Base-by-base conservation (phyloP, 92 coral and sea anemone genomes). In the Blastomussa wellsi region DNA sequence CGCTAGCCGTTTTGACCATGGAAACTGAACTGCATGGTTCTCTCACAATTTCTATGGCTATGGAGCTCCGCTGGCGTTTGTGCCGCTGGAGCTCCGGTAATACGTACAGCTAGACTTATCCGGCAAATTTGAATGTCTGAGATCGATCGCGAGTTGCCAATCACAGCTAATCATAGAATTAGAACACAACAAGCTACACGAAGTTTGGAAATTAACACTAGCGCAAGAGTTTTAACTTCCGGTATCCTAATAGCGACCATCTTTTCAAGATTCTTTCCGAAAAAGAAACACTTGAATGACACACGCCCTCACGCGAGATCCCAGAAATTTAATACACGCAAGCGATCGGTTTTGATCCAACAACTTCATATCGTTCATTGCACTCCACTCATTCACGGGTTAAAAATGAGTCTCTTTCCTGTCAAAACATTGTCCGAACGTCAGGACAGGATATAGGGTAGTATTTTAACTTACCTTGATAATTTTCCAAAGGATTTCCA, bases 401-500 rank as follows among this genome's bases (percentile, higher is more conserved):
- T 28, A 67, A 35, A 67, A 28, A 19, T 29, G 19, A 67, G 22
- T 67, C 5, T 12, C 2, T 32, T 12, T 67, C 17, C 38, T 67
- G 26, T 1, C 24, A 55, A 52, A 52, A 17, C 60, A 28, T 2
- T 67, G 41, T 10, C 8, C 31, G 9, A 26, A 5, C 28, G n/a
- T 4, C 41, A 35, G 24, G 49, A n/a, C n/a, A n/a, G n/a, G n/a
- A n/a, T n/a, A n/a, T n/a, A n/a, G n/a, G n/a, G n/a, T n/a, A n/a
- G n/a, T n/a, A n/a, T n/a, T n/a, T n/a, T n/a, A n/a, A 65, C 82
- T 49, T 39, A 84, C 88, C 76, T 47, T 64, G 16, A 67, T 52
- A 15, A 84, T 84, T 76, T 84, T 64, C 88, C 88, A 84, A 15
- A 84, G 88, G 22, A 84, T 44, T 47, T 35, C 76, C 65, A 84